A percentile compares a stretch with the other conserved stretches of the same genome.
Evolutionary conservation across 2,113 vertebrate genomes (phyloP).

Genomic region (Himantopus leucocephalus): DNA sequence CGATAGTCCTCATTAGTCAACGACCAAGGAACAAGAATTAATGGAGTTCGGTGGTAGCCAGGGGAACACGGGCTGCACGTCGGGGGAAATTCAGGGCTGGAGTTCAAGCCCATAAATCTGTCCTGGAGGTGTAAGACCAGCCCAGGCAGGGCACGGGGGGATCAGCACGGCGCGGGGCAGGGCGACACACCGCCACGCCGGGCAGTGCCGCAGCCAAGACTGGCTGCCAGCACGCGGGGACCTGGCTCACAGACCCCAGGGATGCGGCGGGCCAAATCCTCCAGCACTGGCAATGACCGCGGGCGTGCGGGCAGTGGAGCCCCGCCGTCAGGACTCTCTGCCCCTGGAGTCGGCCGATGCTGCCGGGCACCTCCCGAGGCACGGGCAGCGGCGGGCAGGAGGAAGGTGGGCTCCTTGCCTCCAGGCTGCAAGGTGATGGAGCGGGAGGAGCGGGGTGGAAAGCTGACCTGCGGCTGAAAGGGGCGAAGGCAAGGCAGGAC

Average conservation of each 20-base stretch:
- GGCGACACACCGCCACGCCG: accelerated
- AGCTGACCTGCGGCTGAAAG: accelerated
- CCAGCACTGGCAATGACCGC: too few relatives aligned
- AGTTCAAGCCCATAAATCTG: neutral
- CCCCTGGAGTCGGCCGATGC: neutral
- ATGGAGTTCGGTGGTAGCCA: neutral
- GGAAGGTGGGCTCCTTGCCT: neutral
- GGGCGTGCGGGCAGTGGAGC: too few relatives aligned
- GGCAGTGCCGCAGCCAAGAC: neutral
- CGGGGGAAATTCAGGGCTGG: neutral
- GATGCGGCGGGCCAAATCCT: neutral
- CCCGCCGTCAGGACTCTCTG: neutral
- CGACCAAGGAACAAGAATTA: neutral
- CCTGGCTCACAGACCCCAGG: neutral
- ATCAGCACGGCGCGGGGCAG: accelerated
- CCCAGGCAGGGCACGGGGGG: neutral
- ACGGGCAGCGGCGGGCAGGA: neutral
- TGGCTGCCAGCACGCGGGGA: accelerated
- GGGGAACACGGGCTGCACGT: neutral
- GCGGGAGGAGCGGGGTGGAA: neutral
- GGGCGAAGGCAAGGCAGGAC: neutral
- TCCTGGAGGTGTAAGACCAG: neutral
- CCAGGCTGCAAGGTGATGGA: accelerated
- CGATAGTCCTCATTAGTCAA: neutral
- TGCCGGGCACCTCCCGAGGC: neutral